Evolutionary conservation across 2,888 invertebrate genomes (phyloP).

Genomic region (Stratiomys singularior): DNA sequence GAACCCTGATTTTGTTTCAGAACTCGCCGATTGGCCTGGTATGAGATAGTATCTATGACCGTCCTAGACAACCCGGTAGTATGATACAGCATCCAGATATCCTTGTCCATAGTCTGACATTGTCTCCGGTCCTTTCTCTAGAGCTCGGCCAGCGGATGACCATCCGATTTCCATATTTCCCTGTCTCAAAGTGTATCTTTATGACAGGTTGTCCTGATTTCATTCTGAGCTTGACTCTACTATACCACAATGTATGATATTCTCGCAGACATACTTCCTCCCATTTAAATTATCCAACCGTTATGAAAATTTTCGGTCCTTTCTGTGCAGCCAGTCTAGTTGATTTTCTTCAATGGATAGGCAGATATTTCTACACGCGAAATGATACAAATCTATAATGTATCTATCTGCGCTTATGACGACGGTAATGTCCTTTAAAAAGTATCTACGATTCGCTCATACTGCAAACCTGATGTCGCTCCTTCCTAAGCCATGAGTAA

Average conservation of each 20-base stretch:
- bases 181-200: slow-evolving; percentile 30
- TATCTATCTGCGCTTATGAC: slow-evolving; percentile 23
- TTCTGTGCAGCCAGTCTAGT: not conserved
- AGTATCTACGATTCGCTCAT: not conserved
- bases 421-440: slow-evolving; percentile 1
- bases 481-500: not conserved
- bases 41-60: not conserved
- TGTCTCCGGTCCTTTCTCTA: slow-evolving; percentile 42
- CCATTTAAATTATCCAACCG: slow-evolving; percentile 51
- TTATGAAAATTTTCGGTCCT: slow-evolving; percentile 48
- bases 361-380: slow-evolving; percentile 5
- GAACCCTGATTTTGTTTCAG: slow-evolving; percentile 5
- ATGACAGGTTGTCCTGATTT: slow-evolving; percentile 40
- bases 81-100: slow-evolving; percentile 24
- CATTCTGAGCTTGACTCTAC: not conserved
- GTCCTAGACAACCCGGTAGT: not conserved
- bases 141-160: slow-evolving; percentile 4
- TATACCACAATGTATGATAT: not conserved
- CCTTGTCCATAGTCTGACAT: slow-evolving; percentile 40
- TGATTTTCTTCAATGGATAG: slow-evolving; percentile 8
- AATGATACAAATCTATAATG: slow-evolving; percentile 18
- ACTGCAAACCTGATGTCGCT: not conserved
- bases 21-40: not conserved
- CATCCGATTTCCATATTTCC: slow-evolving; percentile 42
- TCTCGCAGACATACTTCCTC: not conserved